Percentiles rank a stretch among this genome's conserved stretches.
Evolutionary conservation across 1,140 invertebrate species (phyloP).

Genomic region (Mactra quadrangularis): DNA sequence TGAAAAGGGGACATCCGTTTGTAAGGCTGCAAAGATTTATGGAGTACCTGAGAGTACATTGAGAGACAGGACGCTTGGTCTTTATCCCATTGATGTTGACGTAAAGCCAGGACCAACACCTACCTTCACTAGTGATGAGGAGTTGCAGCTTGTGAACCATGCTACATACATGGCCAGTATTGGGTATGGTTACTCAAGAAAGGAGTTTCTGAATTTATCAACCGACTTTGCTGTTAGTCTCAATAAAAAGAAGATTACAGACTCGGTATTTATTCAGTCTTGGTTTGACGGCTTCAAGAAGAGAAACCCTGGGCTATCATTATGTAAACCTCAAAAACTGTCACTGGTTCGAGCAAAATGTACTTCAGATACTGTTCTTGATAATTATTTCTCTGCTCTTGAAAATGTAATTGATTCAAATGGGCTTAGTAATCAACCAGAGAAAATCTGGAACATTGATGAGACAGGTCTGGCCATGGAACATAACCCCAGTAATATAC

Average conservation of each 20-base stretch:
- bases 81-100: not conserved
- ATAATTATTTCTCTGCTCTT: slow-evolving; percentile 36
- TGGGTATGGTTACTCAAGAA: slow-evolving; percentile 26
- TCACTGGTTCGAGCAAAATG: no score
- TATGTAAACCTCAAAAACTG: slow-evolving; percentile 38
- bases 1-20: not conserved
- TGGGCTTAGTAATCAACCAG: slow-evolving; percentile 68
- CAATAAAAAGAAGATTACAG: not conserved
- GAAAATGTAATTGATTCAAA: slow-evolving; percentile 25
- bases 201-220: slow-evolving; percentile 3
- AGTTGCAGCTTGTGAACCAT: no score
- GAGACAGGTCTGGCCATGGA: slow-evolving; percentile 82
- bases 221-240: not conserved
- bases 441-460: slow-evolving; percentile 82
- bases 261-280: not conserved
- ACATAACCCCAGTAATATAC: slow-evolving; percentile 70
- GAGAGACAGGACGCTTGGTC: slow-evolving; percentile 21
- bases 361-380: slow-evolving; percentile 10
- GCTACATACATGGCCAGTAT: slow-evolving; percentile 31
- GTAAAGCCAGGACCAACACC: not conserved
- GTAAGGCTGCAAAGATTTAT: slow-evolving; percentile 1
- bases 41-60: slow-evolving; percentile 24
- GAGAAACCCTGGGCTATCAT: not conserved
- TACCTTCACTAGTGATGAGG: not conserved
- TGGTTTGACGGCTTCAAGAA: slow-evolving; percentile 44